These are phyloP conservation scores for Cheilosia scutellata DNA, from an alignment of 2,888 invertebrate species.

Conservation along the genomic window DNA sequence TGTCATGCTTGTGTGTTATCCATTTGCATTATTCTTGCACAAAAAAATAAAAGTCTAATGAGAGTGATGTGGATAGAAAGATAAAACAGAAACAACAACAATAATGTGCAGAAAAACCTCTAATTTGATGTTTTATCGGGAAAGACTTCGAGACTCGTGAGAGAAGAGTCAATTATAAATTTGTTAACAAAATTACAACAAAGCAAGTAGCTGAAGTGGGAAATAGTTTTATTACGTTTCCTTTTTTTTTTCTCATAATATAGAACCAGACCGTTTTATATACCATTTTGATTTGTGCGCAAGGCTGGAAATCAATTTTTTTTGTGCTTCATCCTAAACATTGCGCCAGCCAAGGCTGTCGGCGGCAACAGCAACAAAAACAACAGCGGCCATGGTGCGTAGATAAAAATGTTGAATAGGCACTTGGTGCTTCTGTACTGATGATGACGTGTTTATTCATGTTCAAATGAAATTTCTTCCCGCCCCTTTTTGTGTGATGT, in stretches of 20 bases:
- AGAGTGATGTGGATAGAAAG: conserved; percentile 32
- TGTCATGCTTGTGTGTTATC: not conserved
- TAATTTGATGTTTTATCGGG: not conserved
- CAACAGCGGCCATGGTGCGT: not conserved
- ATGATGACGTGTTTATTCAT: conserved; percentile 68
- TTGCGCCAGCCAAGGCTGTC: conserved; percentile 66
- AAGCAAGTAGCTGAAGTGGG: not conserved
- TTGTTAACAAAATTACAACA: conserved; percentile 25
- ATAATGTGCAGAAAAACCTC: conserved; percentile 14
- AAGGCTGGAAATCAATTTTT: conserved; percentile 39
- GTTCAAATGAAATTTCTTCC: conserved; percentile 37
- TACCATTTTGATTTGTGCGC: conserved; percentile 43
- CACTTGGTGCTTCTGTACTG: conserved; percentile 40
- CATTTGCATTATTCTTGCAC: conserved; percentile 9
- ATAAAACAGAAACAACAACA: conserved; percentile 27
- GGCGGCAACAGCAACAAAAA: conserved; percentile 54
- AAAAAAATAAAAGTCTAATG: conserved; percentile 29
- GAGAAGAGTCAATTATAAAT: conserved; percentile 32
- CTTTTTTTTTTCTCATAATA: conserved; percentile 10
- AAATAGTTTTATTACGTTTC: conserved; percentile 15
- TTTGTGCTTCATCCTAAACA: conserved; percentile 52
- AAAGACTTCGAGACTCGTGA: conserved; percentile 47
- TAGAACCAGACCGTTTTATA: conserved; percentile 7
- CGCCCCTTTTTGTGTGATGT: conserved; percentile 57
- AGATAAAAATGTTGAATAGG: not conserved